Conservation (phyloP, 2,888 invertebrate species). For the Hoplodrina blanda region DNA sequence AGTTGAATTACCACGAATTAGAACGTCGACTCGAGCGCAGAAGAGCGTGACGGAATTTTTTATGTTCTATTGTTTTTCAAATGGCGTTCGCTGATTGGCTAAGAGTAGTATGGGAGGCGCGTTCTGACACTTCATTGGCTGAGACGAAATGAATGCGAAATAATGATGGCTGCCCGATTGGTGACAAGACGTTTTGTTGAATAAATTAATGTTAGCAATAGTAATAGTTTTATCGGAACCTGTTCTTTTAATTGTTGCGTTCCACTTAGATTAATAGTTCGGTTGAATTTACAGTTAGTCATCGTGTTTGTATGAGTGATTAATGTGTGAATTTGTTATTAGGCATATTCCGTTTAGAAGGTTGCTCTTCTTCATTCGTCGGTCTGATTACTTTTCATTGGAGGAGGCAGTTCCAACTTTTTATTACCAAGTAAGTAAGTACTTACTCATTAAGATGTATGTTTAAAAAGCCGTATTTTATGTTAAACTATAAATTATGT, state of each 20-base stretch:
- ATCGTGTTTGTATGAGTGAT: constrained; percentile 44
- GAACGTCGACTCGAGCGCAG: constrained; percentile 79
- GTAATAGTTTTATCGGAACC: constrained; percentile 68
- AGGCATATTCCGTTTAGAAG: constrained; percentile 28
- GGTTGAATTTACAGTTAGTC: constrained; percentile 59
- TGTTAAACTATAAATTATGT: no score
- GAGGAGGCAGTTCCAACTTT: not conserved
- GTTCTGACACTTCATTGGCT: constrained; percentile 78
- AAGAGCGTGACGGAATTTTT: constrained; percentile 87
- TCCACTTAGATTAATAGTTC: constrained; percentile 60
- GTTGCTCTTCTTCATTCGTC: constrained; percentile 35
- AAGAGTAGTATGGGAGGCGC: constrained; percentile 79
- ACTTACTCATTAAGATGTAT: not conserved
- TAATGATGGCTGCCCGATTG: constrained; percentile 86
- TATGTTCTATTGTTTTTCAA: constrained; percentile 90
- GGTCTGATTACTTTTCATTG: constrained; percentile 30
- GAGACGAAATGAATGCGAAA: constrained; percentile 84
- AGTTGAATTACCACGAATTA: constrained; percentile 77
- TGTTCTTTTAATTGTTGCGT: constrained; percentile 70
- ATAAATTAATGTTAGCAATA: constrained; percentile 81
- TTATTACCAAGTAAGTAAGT: not conserved
- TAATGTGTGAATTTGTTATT: constrained; percentile 50
- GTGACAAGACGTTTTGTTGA: constrained; percentile 85
- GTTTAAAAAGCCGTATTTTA: no score
- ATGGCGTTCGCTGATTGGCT: constrained; percentile 79